Percentiles rank a stretch among this genome's conserved stretches.
Conservation (phyloP, 2,113 vertebrate genomes). For the Nettapus auritus region DNA sequence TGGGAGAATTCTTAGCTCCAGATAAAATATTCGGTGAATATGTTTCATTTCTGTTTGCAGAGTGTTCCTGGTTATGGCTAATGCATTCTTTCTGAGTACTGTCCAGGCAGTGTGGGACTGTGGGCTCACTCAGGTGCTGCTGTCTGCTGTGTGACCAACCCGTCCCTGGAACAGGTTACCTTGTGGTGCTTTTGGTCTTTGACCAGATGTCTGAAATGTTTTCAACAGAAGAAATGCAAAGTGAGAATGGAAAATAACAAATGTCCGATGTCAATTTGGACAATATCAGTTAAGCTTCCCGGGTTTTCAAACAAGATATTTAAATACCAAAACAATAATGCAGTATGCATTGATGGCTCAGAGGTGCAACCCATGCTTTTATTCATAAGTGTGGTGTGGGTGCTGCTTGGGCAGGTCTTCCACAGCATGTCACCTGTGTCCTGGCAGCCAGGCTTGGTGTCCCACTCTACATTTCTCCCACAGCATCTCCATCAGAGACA, state of each 20-base stretch:
- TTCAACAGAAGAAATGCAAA: not conserved
- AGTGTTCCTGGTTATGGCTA: not conserved
- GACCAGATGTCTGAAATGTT: not conserved
- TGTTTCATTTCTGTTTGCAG: not conserved
- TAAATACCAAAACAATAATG: not conserved
- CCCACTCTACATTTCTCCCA: not conserved
- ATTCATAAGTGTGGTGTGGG: not conserved
- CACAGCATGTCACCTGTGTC: accelerated
- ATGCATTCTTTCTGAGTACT: not conserved
- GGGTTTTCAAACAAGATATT: not conserved
- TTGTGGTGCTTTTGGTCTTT: not conserved
- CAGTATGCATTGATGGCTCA: not conserved
- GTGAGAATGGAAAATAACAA: not conserved
- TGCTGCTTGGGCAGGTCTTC: not conserved
- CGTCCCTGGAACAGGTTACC: not conserved
- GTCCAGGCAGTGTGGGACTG: not conserved
- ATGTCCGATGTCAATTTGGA: not conserved
- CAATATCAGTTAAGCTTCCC: not conserved
- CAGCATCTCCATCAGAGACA: not conserved
- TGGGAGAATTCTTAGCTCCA: not conserved
- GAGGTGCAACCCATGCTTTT: not conserved
- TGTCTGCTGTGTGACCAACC: not conserved
- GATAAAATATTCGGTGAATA: not conserved
- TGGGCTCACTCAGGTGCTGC: not conserved
- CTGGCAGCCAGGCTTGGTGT: not conserved